Evolutionary conservation across 2,113 vertebrate genomes (phyloP).

Genomic region (Hippocampus barbouri): DNA sequence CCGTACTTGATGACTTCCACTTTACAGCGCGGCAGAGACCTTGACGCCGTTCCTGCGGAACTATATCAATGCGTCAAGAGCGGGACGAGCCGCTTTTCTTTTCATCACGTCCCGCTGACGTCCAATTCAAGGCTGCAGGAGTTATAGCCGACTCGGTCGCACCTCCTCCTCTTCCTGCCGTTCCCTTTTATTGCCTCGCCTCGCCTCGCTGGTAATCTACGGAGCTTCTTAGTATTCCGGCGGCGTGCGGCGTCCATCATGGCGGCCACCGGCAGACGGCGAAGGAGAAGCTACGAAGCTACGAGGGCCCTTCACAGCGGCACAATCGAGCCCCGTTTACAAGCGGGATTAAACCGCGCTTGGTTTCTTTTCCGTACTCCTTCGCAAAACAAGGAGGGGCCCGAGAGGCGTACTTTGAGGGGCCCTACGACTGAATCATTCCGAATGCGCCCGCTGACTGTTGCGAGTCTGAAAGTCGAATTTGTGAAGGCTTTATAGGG

Average conservation of each 20-base stretch:
- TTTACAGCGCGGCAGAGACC: conserved; percentile 18
- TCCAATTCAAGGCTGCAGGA: conserved; percentile 45
- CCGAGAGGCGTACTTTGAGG: neutral
- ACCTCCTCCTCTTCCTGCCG: conserved; percentile 12
- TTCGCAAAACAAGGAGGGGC: neutral
- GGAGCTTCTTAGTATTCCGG: conserved; percentile 56
- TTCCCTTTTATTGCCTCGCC: conserved; percentile 51
- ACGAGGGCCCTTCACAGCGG: conserved; percentile 25
- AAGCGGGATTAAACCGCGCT: neutral
- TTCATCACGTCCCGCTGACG: conserved; percentile 19
- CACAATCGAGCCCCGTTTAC: neutral
- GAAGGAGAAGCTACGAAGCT: conserved; percentile 28
- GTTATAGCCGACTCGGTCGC: conserved; percentile 38
- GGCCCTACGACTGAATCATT: neutral
- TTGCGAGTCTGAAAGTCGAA: too few relatives aligned
- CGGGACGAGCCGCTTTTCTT: conserved; percentile 12
- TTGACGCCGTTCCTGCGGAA: conserved; percentile 10
- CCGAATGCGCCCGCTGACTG: too few relatives aligned
- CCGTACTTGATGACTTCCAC: conserved; percentile 8
- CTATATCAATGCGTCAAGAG: conserved; percentile 21
- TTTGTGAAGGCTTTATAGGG: too few relatives aligned
- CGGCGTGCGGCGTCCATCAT: conserved; percentile 43
- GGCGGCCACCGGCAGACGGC: conserved; percentile 38
- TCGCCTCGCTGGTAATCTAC: conserved; percentile 45
- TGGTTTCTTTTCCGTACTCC: neutral